Conservation (phyloP, 2,797 vertebrate genomes). For the Pipistrellus pygmaeus region DNA sequence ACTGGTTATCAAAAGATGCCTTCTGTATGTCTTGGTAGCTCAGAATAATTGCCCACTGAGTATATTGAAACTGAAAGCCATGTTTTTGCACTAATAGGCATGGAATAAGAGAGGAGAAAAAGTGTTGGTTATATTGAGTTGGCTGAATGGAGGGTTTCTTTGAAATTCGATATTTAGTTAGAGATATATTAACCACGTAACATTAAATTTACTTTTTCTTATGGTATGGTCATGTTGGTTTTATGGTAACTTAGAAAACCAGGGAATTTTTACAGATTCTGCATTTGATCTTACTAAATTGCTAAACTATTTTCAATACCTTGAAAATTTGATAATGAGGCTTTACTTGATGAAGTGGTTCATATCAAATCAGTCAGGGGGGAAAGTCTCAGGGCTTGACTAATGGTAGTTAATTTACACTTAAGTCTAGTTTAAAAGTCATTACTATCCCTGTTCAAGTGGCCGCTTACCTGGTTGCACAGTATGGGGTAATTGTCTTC, state of each 20-base stretch:
- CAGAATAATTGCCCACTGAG: background rate
- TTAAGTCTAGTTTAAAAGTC: background rate
- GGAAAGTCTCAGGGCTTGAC: background rate
- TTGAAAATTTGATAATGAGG: background rate
- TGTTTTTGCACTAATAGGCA: background rate
- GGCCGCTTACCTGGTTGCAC: background rate
- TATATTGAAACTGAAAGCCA: too few species aligned
- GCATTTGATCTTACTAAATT: background rate
- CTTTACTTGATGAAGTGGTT: background rate
- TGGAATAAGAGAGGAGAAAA: background rate
- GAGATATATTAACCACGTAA: background rate
- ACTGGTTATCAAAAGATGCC: background rate
- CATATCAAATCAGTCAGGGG: too few species aligned
- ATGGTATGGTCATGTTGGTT: background rate
- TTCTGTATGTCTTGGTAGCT: background rate
- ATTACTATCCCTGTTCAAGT: background rate
- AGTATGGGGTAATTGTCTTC: background rate
- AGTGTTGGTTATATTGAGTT: background rate
- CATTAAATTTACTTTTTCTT: background rate
- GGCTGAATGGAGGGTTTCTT: background rate
- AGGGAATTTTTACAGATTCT: background rate
- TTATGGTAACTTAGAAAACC: background rate
- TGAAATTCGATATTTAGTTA: background rate
- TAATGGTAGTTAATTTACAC: background rate
- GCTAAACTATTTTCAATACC: background rate